Conservation (phyloP, 2,888 invertebrate genomes). For the Pyrrhosoma nymphula region DNA sequence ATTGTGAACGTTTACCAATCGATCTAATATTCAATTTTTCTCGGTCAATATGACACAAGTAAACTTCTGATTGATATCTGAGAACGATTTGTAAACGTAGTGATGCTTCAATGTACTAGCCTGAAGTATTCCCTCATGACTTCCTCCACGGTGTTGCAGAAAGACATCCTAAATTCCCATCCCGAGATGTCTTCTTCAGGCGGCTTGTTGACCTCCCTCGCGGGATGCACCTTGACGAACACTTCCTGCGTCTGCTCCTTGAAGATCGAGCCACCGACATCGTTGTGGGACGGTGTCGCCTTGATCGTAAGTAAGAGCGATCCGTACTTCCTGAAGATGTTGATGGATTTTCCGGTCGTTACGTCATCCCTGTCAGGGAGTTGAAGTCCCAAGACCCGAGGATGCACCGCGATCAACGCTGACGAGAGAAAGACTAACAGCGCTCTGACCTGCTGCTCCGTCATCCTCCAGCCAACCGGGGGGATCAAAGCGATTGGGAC, state of each 20-base stretch:
- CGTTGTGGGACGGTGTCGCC: not conserved
- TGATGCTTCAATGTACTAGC: not conserved
- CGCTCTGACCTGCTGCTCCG: not conserved
- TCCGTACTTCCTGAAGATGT: not conserved
- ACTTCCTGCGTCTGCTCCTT: constrained; percentile 86
- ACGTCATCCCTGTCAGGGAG: not conserved
- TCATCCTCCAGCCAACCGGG: not conserved
- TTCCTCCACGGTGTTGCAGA: constrained; percentile 73
- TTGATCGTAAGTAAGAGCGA: not conserved
- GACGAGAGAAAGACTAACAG: not conserved
- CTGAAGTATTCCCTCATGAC: constrained; percentile 73
- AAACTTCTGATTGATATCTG: too few relatives aligned
- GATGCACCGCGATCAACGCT: not conserved
- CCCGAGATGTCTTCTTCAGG: not conserved
- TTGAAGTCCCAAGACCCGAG: not conserved
- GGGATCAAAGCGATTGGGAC: not conserved
- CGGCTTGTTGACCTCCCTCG: constrained; percentile 17
- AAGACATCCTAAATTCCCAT: constrained; percentile 73
- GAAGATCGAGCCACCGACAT: constrained; percentile 83
- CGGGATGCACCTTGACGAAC: constrained; percentile 76
- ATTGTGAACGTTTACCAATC: too few relatives aligned
- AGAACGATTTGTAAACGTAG: too few relatives aligned
- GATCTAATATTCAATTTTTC: too few relatives aligned
- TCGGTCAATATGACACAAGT: too few relatives aligned
- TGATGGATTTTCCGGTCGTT: not conserved